Conservation (phyloP, 2,888 invertebrate genomes). For the Chamaedrilus cognettii region DNA sequence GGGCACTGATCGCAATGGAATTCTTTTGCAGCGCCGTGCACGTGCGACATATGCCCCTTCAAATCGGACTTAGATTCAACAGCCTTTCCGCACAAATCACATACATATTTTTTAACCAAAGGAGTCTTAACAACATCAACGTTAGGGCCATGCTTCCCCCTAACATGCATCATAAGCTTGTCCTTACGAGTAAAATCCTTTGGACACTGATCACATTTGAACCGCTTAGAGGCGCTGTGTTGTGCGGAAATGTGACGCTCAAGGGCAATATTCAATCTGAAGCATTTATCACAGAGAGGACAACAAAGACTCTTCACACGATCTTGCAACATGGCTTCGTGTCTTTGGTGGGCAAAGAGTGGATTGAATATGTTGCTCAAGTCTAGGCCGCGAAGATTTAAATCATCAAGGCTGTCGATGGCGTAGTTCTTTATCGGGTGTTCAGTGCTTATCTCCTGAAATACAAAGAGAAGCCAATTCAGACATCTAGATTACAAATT, state of each 20-base stretch:
- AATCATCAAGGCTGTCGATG: not conserved
- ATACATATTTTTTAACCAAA: constrained; percentile 1
- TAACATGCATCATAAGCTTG: not conserved
- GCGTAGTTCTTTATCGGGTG: no score
- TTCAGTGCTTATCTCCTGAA: no score
- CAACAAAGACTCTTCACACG: not conserved
- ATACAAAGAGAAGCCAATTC: no score
- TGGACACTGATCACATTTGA: not conserved
- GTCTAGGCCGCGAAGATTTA: not conserved
- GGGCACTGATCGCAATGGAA: no score
- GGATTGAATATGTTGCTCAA: not conserved
- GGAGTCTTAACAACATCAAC: no score
- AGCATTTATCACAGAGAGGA: not conserved
- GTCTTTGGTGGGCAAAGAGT: not conserved
- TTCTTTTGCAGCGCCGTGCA: no score
- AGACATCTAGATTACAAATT: no score
- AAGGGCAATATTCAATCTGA: not conserved
- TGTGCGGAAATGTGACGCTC: not conserved
- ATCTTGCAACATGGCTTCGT: not conserved
- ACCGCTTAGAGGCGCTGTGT: not conserved
- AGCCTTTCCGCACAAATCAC: constrained; percentile 13
- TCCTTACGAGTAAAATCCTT: not conserved
- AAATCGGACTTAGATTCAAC: no score
- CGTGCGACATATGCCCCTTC: no score
- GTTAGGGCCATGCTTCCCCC: not conserved